Conservation (phyloP, 2,113 vertebrate species). For the Thermophis baileyi region DNA sequence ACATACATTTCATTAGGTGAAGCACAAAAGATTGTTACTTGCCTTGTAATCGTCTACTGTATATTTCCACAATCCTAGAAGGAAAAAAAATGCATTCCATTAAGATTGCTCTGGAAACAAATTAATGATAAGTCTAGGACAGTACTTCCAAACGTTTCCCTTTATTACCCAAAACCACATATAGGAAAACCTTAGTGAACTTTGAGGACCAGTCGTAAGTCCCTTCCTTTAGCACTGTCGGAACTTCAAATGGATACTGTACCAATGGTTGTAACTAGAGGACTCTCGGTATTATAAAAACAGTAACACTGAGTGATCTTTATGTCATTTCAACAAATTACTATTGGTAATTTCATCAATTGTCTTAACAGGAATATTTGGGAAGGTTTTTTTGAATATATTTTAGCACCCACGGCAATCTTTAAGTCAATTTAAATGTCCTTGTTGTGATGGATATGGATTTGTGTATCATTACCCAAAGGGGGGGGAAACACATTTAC, state of each 20-base stretch:
- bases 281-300: background rate
- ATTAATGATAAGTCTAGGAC: background rate
- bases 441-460: background rate
- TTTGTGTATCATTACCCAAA: background rate
- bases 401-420: background rate
- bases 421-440: background rate
- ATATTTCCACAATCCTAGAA: constrained; percentile 96
- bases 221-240: background rate
- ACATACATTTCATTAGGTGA: background rate
- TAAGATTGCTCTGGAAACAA: background rate
- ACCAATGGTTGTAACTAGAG: background rate
- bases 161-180: background rate
- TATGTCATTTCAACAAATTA: background rate
- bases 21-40: constrained; percentile 27
- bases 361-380: background rate
- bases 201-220: background rate
- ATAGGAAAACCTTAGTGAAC: background rate
- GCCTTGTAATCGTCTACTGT: constrained; percentile 97
- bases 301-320: background rate
- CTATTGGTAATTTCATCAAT: background rate
- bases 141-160: background rate
- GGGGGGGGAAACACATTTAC: background rate
- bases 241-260: background rate
- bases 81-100: background rate
- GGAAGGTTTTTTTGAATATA: background rate